These are phyloP conservation scores for Protonibea diacanthus DNA, from an alignment of 2,797 vertebrate genomes.

Conservation along the genomic window DNA sequence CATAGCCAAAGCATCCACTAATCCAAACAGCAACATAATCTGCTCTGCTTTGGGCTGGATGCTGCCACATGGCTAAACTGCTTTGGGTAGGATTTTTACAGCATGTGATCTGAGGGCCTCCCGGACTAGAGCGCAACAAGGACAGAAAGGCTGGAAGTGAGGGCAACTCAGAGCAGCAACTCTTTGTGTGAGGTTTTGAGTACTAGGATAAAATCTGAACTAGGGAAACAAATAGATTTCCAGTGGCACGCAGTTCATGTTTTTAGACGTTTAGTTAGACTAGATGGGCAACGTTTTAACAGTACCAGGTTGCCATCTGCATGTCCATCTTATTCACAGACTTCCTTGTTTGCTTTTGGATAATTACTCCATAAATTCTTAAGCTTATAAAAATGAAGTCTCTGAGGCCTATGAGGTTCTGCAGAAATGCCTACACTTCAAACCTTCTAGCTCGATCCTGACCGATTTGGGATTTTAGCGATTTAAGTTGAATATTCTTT, in stretches of 20 bases:
- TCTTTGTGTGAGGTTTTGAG: neutral
- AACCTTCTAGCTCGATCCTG: too few relatives aligned
- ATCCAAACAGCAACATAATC: conserved; percentile 78
- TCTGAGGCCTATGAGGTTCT: neutral
- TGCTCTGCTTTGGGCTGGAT: conserved; percentile 68
- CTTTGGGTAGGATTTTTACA: conserved; percentile 77
- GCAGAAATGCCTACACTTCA: neutral
- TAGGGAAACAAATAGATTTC: neutral
- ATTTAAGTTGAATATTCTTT: too few relatives aligned
- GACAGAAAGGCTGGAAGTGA: conserved; percentile 28
- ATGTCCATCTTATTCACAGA: neutral
- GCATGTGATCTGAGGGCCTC: conserved; percentile 78
- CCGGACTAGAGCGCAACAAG: conserved; percentile 21
- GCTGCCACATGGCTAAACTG: conserved; percentile 73
- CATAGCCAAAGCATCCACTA: conserved; percentile 76
- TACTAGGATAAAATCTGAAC: neutral
- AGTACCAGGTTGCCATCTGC: neutral
- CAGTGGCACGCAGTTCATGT: neutral
- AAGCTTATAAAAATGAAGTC: neutral
- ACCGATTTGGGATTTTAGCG: too few relatives aligned
- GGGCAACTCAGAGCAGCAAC: conserved; percentile 2
- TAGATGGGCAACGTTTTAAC: neutral
- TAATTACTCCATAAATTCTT: neutral
- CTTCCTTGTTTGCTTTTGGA: neutral
- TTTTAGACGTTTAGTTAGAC: neutral